phyloP scores from a whole-genome alignment of 2,797 vertebrate species.

The Tiaroga cobitis region DNA sequence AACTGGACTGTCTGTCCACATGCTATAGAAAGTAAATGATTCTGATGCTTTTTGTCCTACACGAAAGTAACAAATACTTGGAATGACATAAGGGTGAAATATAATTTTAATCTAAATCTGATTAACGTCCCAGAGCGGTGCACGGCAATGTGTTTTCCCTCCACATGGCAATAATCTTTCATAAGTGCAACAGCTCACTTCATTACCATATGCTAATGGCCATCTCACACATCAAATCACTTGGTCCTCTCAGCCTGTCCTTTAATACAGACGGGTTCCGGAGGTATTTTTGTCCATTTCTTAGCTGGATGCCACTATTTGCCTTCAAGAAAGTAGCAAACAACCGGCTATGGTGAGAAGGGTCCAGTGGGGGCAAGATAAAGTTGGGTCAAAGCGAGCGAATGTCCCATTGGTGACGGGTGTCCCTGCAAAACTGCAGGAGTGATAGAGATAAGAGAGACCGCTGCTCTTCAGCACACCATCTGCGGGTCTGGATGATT shows the following conservation, averaged over 20 bases:
- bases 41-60: neutral
- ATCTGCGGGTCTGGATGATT: constrained; percentile 47
- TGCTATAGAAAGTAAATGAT: neutral
- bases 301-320: constrained; percentile 20
- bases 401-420: constrained; percentile 6
- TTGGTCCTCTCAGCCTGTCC: constrained; percentile 40
- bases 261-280: constrained; percentile 38
- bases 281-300: constrained; percentile 18
- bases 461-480: constrained; percentile 10
- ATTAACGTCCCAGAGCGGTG: neutral
- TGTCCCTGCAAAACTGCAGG: constrained; percentile 22
- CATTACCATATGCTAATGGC: constrained; percentile 42
- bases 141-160: neutral
- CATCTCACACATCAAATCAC: constrained; percentile 35
- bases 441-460: constrained; percentile 43
- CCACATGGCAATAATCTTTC: neutral
- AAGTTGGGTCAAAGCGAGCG: constrained; percentile 41
- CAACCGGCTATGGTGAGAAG: constrained; percentile 21
- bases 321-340: constrained; percentile 42
- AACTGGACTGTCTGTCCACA: neutral
- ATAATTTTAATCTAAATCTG: neutral
- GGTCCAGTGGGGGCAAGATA: constrained; percentile 47
- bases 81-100: neutral
- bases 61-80: neutral
- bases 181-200: constrained; percentile 14